Conservation (phyloP, 2,113 vertebrate species). For the Grammomys surdaster region DNA sequence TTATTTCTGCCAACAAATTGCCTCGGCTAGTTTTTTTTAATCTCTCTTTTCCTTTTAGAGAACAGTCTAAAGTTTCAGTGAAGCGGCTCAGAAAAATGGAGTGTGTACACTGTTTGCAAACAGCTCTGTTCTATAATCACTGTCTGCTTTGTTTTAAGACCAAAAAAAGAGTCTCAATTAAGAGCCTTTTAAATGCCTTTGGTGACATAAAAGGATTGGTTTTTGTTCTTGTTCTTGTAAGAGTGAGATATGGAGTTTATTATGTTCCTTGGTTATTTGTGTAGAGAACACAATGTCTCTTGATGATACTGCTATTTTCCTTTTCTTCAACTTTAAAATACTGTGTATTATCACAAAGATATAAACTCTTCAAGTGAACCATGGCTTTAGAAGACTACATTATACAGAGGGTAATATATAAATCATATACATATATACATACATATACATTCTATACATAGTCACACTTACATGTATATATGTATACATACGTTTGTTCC, state of each 20-base stretch:
- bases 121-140: conserved; percentile 2
- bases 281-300: conserved; percentile 79
- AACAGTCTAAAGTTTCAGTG: conserved; percentile 18
- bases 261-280: conserved; percentile 72
- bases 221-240: conserved; percentile 74
- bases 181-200: conserved; percentile 47
- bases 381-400: conserved; percentile 70
- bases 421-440: not conserved
- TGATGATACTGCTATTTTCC: conserved; percentile 72
- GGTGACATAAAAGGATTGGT: conserved; percentile 71
- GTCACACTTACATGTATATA: not conserved
- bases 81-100: not conserved
- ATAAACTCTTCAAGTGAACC: conserved; percentile 73
- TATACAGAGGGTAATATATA: conserved; percentile 20
- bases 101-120: conserved; percentile 33
- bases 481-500: not conserved
- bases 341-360: conserved; percentile 71
- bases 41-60: conserved; percentile 28
- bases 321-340: conserved; percentile 40
- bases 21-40: conserved; percentile 25
- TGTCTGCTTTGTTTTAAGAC: conserved; percentile 32
- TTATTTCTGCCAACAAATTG: conserved; percentile 23
- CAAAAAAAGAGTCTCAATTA: not conserved
- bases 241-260: conserved; percentile 76
- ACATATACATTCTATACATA: not conserved